Evolutionary conservation across 1,140 invertebrate species (phyloP).

Genomic region (Zaprionus inermis): DNA sequence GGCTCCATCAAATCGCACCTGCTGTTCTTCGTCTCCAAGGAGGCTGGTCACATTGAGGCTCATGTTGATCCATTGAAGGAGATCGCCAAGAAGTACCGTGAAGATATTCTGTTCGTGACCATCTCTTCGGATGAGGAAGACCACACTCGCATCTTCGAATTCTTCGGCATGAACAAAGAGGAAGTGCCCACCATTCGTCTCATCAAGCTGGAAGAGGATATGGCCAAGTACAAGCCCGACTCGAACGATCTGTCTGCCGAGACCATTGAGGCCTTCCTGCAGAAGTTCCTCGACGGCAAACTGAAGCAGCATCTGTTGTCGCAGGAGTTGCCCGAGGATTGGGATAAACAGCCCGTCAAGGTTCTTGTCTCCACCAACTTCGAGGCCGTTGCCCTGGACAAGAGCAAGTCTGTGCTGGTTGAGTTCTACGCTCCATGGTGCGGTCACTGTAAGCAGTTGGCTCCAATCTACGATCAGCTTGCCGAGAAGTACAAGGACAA

Average conservation of each 20-base stretch:
- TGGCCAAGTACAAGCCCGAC: constrained; percentile 98
- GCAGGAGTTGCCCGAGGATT: constrained; percentile 97
- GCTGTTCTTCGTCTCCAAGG: constrained; percentile 96
- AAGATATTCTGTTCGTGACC: constrained; percentile 97
- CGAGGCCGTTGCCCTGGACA: constrained; percentile 95
- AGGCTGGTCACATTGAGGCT: constrained; percentile 92
- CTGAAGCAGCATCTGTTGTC: constrained; percentile 97
- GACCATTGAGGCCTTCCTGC: constrained; percentile 93
- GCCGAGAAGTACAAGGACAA: constrained; percentile 93
- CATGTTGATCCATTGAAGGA: constrained; percentile 90
- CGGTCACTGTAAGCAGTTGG: constrained; percentile 98
- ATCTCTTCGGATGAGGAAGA: constrained; percentile 98
- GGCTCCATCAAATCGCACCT: constrained; percentile 98
- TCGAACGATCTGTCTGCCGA: constrained; percentile 90
- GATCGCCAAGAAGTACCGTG: constrained; percentile 95
- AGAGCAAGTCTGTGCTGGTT: constrained; percentile 96
- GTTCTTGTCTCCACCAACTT: constrained; percentile 98
- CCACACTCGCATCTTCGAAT: constrained; percentile 98
- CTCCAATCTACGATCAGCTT: constrained; percentile 95
- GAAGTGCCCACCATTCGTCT: constrained; percentile 96
- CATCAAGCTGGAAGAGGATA: constrained; percentile 98
- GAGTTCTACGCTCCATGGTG: constrained; percentile 99
- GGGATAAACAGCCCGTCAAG: constrained; percentile 98
- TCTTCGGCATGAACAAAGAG: constrained; percentile 98
- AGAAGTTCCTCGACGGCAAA: constrained; percentile 95